Base-by-base conservation (phyloP, 2,888 invertebrate genomes). In the Lottia scabra region DNA sequence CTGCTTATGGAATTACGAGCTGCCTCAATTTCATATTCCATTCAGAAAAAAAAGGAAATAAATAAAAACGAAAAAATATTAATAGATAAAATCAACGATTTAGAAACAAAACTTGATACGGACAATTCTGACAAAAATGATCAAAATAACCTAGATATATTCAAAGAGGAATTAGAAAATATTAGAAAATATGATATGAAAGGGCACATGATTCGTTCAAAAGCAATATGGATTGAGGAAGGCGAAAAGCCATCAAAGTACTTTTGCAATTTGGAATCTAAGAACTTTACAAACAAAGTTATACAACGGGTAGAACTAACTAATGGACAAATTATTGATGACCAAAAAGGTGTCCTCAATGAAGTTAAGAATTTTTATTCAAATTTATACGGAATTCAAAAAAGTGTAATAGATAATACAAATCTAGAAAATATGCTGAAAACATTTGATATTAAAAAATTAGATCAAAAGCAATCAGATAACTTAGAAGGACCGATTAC, bases 221-320 rank as follows among this genome's bases (percentile, higher is more conserved):
- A 56, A 56, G 56, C 56, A 19, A n/a, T 16, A 56, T 56, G 56
- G 56, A 56, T 56, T 56, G 56, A 56, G 16, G 56, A 56, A 19
- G 56, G 56, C n/a, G 19, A 56, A 56, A 56, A 56, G 19, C 56
- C 56, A 19, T 56, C 56, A 56, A 56, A 56, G n/a, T 56, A 56
- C n/a, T 56, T 56, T 19, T 56, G 56, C 56, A 56, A 56, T 56
- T 56, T 56, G 19, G 56, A 56, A 56, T 19, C 12, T 8, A 19
- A 56, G n/a, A 56, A 56, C 8, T 56, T 56, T n/a, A n/a, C n/a
- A n/a, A n/a, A n/a, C n/a, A n/a, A n/a, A 16, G n/a, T 46, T 15
- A 46, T 15, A 10, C 56, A 56, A 19, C n/a, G 56, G 56, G 56
- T 56, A 56, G 56, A 56, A 56, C n/a, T 19, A 1, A 12, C n/a